Evolutionary conservation across 2,888 invertebrate genomes (phyloP), one percentile per base, ranked within the genome.

Genomic region (Sesia apiformis): DNA sequence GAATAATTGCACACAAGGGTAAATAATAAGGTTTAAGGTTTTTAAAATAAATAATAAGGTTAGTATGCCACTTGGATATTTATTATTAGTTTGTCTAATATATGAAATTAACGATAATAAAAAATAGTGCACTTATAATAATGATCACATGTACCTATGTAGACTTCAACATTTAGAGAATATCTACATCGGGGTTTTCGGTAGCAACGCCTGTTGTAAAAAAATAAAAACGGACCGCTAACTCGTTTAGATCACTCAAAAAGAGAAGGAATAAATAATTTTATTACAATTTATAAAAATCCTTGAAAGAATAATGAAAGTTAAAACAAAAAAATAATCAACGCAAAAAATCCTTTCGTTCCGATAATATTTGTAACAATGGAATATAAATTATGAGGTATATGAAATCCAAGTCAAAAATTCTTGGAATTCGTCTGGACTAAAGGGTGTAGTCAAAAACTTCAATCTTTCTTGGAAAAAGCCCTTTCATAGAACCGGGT

Each of bases 381-480:
- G 46, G 46, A 46, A n/a, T 46, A 46, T 5, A 46, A 46, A 46
- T 46, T 46, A 46, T 7, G 46, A 8, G 46, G 46, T 46, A 8
- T 46, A 46, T 8, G 7, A 46, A 23, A 46, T 23, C 8, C 8
- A 43, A 49, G 49, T 55, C 56, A 42, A 58, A 63, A 73, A 64
- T 66, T 67, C 63, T 61, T 60, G 61, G 69, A 76, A 80, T 80
- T 78, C 76, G 71, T 78, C 77, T 76, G 77, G 53, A 75, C 66
- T 58, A 69, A 74, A 72, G 72, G 70, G 71, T 23, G 69, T 76
- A 74, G 72, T 72, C 72, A 68, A 76, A 83, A 81, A 78, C 76
- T 83, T 78, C 78, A 79, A 79, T 80, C 71, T 74, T 76, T 70
- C 72, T 66, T 65, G 64, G 72, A 76, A 78, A 82, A 82, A 78